A percentile compares a stretch with the other conserved stretches of the same genome.
Evolutionary conservation across 1,140 invertebrate genomes (phyloP).

Genomic region (Camponotus floridanus): DNA sequence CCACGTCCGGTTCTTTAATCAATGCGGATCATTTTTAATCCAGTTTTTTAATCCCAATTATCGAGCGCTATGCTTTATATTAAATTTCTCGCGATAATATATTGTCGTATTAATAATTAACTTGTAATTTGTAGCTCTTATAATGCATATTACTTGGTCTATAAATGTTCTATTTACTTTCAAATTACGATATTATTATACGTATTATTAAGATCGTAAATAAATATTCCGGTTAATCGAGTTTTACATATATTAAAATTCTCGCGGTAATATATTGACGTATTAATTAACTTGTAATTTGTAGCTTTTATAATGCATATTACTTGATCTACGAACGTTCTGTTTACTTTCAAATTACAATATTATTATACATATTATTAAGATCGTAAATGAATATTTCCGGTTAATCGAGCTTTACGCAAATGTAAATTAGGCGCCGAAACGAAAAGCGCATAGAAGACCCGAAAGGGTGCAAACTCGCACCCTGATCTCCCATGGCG

Average conservation of each 20-base stretch:
- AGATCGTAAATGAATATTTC: background rate
- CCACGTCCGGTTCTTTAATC: background rate
- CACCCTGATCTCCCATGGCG: background rate
- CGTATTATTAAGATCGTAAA: no score
- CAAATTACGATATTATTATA: no score
- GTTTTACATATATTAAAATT: no score
- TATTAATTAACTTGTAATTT: no score
- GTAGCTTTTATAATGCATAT: no score
- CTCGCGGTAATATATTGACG: no score
- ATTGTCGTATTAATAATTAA: background rate
- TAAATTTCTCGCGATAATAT: background rate
- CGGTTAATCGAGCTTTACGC: background rate
- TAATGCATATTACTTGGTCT: no score
- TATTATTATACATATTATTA: no score
- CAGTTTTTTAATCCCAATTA: background rate
- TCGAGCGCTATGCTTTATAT: background rate
- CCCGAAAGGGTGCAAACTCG: slow-evolving; percentile 11
- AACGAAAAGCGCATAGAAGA: background rate
- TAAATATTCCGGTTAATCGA: no score
- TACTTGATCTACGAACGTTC: no score
- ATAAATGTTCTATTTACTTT: no score
- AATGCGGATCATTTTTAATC: background rate
- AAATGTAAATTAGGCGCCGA: background rate
- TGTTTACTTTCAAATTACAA: no score
- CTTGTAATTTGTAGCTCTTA: background rate